Evolutionary conservation across 2,888 invertebrate genomes (phyloP), one percentile per base, ranked within the genome.

Genomic region (Orthosia gothica): DNA sequence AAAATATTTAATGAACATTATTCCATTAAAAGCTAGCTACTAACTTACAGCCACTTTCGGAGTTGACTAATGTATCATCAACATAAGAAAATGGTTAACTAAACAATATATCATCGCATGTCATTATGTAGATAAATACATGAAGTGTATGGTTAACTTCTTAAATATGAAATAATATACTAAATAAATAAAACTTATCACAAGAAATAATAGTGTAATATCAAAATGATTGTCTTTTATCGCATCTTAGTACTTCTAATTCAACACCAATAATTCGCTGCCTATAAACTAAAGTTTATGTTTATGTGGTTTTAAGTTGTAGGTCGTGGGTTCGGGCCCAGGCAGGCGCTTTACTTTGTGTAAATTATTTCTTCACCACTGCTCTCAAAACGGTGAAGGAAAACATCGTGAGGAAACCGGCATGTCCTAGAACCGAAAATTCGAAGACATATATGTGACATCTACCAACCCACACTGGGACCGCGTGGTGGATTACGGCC

Each of bases 131-230:
- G 20, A 76, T 57, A 62, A 11, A 58, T 47, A 74, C 18, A 59
- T n/a, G 54, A 59, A 49, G 1, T n/a, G 40, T 16, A 23, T 23
- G 45, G 50, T 32, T 63, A 23, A 71, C 32, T 81, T 70, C 54
- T 45, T 70, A 57, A 20, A 66, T 52, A 45, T 66, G 2, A 63
- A 45, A 45, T 18, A 50, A 55, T n/a, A n/a, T 55, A 32, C 75
- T 69, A 49, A 65, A 80, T 81, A 66, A 81, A 72, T 69, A 72
- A 69, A 76, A 50, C 20, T 54, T 61, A 70, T 70, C 47, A 61
- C 40, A 79, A 59, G 61, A 49, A 76, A 69, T 80, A 58, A n/a
- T 61, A 69, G 45, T 55, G n/a, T 71, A 68, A 81, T 70, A 26
- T 76, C 68, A 47, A 58, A 81, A 72, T 72, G 16, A 68, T 16